Conservation (phyloP, 2,113 vertebrate genomes). For the Rallus limicola region DNA sequence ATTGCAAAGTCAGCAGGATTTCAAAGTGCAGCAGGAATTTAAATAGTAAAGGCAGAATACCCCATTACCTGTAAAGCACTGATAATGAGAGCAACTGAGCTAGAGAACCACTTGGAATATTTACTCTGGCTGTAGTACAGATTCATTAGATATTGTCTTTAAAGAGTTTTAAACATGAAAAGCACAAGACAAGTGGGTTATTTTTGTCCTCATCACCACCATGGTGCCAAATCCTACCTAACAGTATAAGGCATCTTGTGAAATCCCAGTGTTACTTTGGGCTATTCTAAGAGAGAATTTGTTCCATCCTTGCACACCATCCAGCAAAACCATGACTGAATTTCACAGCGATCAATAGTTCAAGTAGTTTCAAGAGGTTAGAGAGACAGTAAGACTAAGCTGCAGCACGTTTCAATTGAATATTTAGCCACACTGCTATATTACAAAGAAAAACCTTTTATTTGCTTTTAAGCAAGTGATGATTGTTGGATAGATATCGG, state of each 20-base stretch:
- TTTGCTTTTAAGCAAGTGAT: neutral
- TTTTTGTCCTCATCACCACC: neutral
- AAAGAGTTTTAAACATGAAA: constrained; percentile 2
- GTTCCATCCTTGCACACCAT: neutral
- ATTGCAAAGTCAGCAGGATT: neutral
- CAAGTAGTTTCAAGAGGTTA: neutral
- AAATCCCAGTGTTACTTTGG: neutral
- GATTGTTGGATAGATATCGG: neutral
- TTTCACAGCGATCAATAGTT: neutral
- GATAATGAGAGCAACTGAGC: neutral
- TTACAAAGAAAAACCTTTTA: rapidly evolving
- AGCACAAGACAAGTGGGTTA: neutral
- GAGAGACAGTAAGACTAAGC: neutral
- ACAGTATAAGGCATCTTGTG: neutral
- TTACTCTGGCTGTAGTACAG: neutral
- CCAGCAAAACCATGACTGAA: neutral
- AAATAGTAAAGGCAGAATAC: neutral
- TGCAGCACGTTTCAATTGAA: neutral
- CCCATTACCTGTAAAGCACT: neutral
- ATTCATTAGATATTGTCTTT: neutral
- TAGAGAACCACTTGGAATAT: neutral
- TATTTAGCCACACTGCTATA: neutral
- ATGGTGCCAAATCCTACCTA: neutral
- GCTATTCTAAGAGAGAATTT: neutral
- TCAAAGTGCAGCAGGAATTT: neutral